These are phyloP conservation scores for Euwallacea fornicatus DNA, from an alignment of 1,140 invertebrate species.

Conservation along the genomic window DNA sequence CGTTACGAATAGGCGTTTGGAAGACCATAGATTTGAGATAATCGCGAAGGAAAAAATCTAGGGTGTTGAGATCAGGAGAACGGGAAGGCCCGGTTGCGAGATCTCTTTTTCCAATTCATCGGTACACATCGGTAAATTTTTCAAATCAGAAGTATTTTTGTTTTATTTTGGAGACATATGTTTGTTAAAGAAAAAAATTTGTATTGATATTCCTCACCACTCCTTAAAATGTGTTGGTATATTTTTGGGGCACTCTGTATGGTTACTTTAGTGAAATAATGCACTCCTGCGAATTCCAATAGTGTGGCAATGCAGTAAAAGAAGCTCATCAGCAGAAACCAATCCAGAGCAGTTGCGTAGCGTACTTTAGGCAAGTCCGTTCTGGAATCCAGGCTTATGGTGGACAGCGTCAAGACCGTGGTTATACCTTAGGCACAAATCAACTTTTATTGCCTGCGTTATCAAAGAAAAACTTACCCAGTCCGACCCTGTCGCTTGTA, in stretches of 20 bases:
- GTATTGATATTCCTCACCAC: too few relatives aligned
- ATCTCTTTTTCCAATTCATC: too few relatives aligned
- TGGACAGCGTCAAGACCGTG: conserved; percentile 87
- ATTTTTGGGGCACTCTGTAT: not conserved
- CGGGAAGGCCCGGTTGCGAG: too few relatives aligned
- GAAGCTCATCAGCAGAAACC: conserved; percentile 92
- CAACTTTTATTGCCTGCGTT: too few relatives aligned
- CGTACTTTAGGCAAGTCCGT: conserved; percentile 86
- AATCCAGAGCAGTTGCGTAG: conserved; percentile 89
- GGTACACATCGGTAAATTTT: too few relatives aligned
- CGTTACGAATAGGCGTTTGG: too few relatives aligned
- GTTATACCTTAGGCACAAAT: conserved; percentile 69
- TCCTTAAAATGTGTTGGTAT: not conserved
- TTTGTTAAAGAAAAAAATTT: too few relatives aligned
- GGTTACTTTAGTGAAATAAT: conserved; percentile 67
- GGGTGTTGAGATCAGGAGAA: too few relatives aligned
- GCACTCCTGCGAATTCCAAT: conserved; percentile 90
- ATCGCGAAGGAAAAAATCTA: too few relatives aligned
- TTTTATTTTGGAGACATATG: too few relatives aligned
- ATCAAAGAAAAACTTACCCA: conserved; percentile 10
- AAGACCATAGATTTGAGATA: too few relatives aligned
- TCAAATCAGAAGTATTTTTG: too few relatives aligned
- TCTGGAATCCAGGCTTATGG: conserved; percentile 87
- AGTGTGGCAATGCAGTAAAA: conserved; percentile 91
- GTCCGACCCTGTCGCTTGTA: conserved; percentile 69